Evolutionary conservation across 2,888 invertebrate genomes (phyloP), one percentile per base, ranked within the genome.

Genomic region (Agrotis puta): DNA sequence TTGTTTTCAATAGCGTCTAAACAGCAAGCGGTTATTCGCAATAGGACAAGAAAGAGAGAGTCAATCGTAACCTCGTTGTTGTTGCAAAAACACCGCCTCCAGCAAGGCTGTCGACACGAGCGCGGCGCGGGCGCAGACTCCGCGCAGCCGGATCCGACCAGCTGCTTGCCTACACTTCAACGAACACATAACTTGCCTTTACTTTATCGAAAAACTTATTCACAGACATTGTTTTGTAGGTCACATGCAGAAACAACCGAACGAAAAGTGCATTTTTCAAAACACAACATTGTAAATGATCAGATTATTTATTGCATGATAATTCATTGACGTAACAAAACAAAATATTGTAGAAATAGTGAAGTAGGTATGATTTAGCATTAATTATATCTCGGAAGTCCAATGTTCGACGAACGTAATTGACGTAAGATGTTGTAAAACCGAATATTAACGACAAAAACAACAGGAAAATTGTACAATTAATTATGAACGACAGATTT

Each of bases 31-130:
- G 86, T 85, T 88, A 85, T 86, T 90, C 84, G 88, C 87, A 89
- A 88, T 80, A 85, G 78, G 85, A 83, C 85, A 84, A 84, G 87
- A 91, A 91, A 91, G 91, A 91, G 91, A 92, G 92, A 93, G 92
- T 89, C 83, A 86, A 87, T 85, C 84, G 82, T 87, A 78, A 86
- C 81, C 84, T 87, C 79, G 88, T 88, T 92, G 91, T 91, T 90
- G 94, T 91, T 90, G 94, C 93, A 92, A 92, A 93, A 92, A 92
- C 91, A 88, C 79, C 87, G 94, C 94, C 92, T 85, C 90, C 82
- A 91, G 93, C 94, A 94, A 94, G 94, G 94, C 91, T 93, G 92
- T 87, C 90, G 89, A 87, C 89, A 89, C 84, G 81, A 81, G 62
- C 53, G 70, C 59, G 77, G 74, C 79, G 78, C 77, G 70, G 81